phyloP scores from a whole-genome alignment of 2,888 invertebrate genomes.

The Parnassius apollo region DNA sequence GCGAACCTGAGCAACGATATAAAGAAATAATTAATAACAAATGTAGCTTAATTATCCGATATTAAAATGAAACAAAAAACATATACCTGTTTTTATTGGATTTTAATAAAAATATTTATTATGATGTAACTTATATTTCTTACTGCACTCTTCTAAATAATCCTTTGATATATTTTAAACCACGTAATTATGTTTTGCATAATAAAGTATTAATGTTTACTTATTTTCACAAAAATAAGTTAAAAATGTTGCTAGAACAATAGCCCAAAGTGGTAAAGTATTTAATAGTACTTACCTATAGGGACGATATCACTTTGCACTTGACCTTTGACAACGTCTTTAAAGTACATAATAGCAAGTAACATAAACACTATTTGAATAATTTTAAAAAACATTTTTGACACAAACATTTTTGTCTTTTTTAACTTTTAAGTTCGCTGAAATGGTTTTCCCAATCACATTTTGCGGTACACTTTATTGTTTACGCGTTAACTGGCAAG shows the following conservation, averaged over 20 bases:
- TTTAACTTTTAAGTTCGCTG: slow-evolving; percentile 13
- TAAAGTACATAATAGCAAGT: slow-evolving; percentile 48
- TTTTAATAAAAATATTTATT: background rate
- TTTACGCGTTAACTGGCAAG: slow-evolving; percentile 35
- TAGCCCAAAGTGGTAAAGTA: too few species aligned
- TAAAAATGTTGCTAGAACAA: too few species aligned
- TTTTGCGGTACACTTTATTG: slow-evolving; percentile 38
- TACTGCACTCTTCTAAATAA: too few species aligned
- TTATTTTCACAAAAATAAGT: too few species aligned
- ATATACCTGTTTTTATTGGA: background rate
- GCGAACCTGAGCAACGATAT: too few species aligned
- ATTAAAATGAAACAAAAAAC: background rate
- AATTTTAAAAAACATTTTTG: slow-evolving; percentile 45
- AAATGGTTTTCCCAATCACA: slow-evolving; percentile 37
- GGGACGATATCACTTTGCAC: slow-evolving; percentile 48
- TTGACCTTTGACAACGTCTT: slow-evolving; percentile 40
- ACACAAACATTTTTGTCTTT: slow-evolving; percentile 41
- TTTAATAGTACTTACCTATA: slow-evolving; percentile 49
- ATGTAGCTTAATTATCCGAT: background rate
- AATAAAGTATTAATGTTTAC: too few species aligned
- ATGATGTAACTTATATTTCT: background rate
- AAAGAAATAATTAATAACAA: too few species aligned
- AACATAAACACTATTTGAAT: slow-evolving; percentile 48
- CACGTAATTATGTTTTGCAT: too few species aligned
- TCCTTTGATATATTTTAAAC: too few species aligned